These are phyloP conservation scores for Cyphomyrus discorhynchus DNA, from an alignment of 2,113 vertebrate genomes.

Conservation along the genomic window DNA sequence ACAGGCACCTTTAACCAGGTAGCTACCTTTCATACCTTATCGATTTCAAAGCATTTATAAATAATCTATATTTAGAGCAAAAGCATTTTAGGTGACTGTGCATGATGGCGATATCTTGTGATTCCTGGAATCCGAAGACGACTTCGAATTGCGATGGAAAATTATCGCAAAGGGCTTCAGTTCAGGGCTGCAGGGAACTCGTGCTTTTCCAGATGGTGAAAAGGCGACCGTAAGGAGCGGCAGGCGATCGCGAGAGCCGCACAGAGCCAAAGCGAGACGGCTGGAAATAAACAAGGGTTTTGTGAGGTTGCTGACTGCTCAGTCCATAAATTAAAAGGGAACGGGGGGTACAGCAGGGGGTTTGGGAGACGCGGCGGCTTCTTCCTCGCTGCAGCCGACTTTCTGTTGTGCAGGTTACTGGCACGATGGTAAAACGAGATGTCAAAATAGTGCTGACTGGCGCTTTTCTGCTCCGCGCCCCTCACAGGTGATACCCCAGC, in stretches of 20 bases:
- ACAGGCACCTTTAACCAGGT: not conserved
- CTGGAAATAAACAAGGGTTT: not conserved
- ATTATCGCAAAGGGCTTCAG: not conserved
- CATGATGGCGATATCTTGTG: not conserved
- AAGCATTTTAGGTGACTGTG: not conserved
- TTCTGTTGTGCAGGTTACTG: not conserved
- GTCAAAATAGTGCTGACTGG: not conserved
- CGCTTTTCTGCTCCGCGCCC: conserved; percentile 20
- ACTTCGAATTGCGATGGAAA: not conserved
- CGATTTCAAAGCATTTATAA: not conserved
- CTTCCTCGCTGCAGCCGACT: not conserved
- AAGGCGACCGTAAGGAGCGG: not conserved
- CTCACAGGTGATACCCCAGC: conserved; percentile 37
- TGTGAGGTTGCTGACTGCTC: not conserved
- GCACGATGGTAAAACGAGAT: conserved; percentile 8
- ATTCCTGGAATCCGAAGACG: not conserved
- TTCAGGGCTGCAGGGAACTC: not conserved
- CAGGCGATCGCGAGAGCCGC: not conserved
- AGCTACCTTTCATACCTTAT: not conserved
- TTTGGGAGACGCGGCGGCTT: not conserved
- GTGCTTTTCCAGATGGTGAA: not conserved
- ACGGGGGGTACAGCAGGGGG: not conserved
- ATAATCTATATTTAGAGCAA: not conserved
- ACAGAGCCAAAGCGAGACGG: not conserved
- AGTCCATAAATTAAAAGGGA: conserved; percentile 10